Evolutionary conservation across 2,888 invertebrate genomes (phyloP), one percentile per base, ranked within the genome.

Genomic region (Microplitis manilae): DNA sequence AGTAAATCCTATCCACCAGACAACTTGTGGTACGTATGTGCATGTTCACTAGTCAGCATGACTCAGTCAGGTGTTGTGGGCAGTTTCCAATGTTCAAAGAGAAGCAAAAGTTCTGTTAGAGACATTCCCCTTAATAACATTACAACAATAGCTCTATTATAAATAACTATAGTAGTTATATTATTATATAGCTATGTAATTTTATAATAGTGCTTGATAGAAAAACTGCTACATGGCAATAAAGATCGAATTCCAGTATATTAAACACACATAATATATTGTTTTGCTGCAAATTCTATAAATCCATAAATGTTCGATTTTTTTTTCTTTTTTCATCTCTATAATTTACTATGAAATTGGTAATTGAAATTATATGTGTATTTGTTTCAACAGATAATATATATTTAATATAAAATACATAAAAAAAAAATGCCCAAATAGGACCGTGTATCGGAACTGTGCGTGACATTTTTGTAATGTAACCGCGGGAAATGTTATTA

Each of bases 401-500:
- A 59, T 13, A 59, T 59, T 6, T n/a, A 59, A 61, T 67, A 65
- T 20, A 30, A 20, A 64, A 41, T 17, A 30, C 59, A 60, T 59
- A 30, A 30, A 39, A 50, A 39, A 50, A 50, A 50, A 50, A 50
- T 9, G 4, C 2, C 13, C 13, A 9, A 64, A 50, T 64, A 15
- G 64, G 68, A 59, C 70, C 20, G 62, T 62, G 8, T 30, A 30
- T 2, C 4, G 4, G 72, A 73, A 76, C 86, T 88, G 89, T 85
- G 88, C 87, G 88, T 87, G 89, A 89, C 89, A 89, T 89, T 89
- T 89, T 89, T 88, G 87, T 89, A 89, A 89, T 89, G 89, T 88
- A 89, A 87, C 86, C 87, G 85, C 86, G 87, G 85, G 85, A 85
- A 88, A 87, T 83, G 85, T 83, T 6, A n/a, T 62, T 17, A 8